Evolutionary conservation across 2,888 invertebrate genomes (phyloP).

Genomic region (Hydraecia micacea): DNA sequence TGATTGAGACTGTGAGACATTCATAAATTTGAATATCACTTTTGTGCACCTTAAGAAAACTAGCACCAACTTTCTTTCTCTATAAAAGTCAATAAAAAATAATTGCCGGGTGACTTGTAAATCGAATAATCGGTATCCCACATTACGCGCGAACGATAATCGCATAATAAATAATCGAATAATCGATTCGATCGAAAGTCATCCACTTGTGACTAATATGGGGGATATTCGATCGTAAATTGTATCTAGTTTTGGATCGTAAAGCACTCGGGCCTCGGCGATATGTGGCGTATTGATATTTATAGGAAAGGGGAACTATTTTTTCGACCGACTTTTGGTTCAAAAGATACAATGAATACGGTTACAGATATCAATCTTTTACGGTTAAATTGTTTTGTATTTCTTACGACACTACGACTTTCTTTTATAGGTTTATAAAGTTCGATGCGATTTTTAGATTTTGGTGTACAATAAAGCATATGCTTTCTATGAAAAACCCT

Average conservation of each 20-base stretch:
- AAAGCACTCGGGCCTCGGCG: conserved; percentile 63
- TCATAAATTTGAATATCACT: background rate
- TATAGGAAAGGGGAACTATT: conserved; percentile 45
- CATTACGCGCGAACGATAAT: conserved; percentile 67
- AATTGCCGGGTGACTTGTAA: conserved; percentile 45
- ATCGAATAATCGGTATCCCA: conserved; percentile 65
- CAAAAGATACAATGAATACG: conserved; percentile 57
- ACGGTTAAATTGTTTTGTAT: conserved; percentile 54
- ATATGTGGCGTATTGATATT: conserved; percentile 58
- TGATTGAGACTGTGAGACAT: no score
- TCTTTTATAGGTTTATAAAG: conserved; percentile 3
- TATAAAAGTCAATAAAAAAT: conserved; percentile 10
- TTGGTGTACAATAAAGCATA: background rate
- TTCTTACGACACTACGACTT: conserved; percentile 39
- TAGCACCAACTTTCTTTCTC: background rate
- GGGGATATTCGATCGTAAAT: conserved; percentile 63
- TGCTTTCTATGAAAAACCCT: background rate
- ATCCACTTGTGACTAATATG: conserved; percentile 68
- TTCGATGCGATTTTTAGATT: background rate
- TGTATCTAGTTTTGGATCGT: conserved; percentile 67
- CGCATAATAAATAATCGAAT: conserved; percentile 66
- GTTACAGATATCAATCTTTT: conserved; percentile 62
- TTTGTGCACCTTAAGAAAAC: background rate
- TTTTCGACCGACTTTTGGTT: conserved; percentile 34
- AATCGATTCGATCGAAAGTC: conserved; percentile 64